Conservation (phyloP, 2,797 vertebrate genomes). For the Miichthys miiuy region DNA sequence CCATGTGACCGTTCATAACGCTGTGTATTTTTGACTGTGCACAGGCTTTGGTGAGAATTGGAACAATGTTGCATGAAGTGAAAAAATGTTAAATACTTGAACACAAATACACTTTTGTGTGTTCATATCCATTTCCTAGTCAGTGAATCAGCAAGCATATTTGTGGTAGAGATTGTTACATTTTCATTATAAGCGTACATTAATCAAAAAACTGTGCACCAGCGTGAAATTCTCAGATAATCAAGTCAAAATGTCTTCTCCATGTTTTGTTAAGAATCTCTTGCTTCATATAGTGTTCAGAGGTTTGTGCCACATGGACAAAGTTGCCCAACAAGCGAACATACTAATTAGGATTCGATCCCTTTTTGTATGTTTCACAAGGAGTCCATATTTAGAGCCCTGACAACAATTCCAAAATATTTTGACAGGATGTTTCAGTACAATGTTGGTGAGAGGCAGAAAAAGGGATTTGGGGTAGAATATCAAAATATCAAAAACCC, state of each 20-base stretch:
- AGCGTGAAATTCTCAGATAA: background rate
- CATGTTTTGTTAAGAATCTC: constrained; percentile 18
- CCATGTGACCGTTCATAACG: constrained; percentile 80
- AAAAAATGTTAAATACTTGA: background rate
- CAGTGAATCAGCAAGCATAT: background rate
- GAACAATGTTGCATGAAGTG: constrained; percentile 24
- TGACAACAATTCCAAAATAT: constrained; percentile 80
- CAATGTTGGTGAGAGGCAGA: constrained; percentile 62
- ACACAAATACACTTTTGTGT: background rate
- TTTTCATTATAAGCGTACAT: background rate
- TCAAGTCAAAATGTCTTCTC: background rate
- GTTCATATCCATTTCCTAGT: background rate
- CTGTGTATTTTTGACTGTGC: constrained; percentile 80
- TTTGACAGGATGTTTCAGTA: constrained; percentile 75
- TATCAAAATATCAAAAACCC: constrained; percentile 83
- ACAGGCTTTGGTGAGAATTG: constrained; percentile 70
- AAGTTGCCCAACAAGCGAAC: constrained; percentile 69
- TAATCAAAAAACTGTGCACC: background rate
- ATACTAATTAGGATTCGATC: constrained; percentile 76
- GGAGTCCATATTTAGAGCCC: constrained; percentile 71
- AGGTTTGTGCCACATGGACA: constrained; percentile 67
- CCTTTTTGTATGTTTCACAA: constrained; percentile 56
- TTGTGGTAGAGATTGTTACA: background rate
- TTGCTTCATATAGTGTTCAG: constrained; percentile 43
- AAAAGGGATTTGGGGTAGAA: constrained; percentile 72